Base-by-base conservation (phyloP, 2,888 invertebrate genomes). In the Mellilla xanthometata region DNA sequence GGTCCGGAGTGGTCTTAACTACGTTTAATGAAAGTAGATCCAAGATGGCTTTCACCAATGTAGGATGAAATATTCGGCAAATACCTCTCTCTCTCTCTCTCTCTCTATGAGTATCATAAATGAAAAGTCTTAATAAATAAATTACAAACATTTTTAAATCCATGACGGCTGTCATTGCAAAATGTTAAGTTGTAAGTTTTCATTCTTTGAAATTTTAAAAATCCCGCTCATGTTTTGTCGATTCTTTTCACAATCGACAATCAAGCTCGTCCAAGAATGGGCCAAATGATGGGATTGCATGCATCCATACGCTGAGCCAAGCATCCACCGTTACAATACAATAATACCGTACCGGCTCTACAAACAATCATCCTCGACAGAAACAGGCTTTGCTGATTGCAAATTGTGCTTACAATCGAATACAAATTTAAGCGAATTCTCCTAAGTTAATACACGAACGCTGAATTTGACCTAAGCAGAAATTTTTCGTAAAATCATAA, bases 381-480 rank as follows among this genome's bases (percentile, higher is more conserved):
- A 73, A 81, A 80, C 76, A 76, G 72, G 79, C 78, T 82, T 77
- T 73, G 67, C 79, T 83, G 82, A 84, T 84, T 83, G 82, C 82
- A 72, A 83, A 84, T 81, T 82, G 81, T 76, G 78, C 83, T 81
- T 77, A 81, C 81, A 67, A 74, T 69, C 65, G 75, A 76, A 80
- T 76, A 77, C 72, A 81, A 81, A 81, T 76, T 79, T 76, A 76
- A 76, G 75, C 75, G 78, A 77, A 67, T 81, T 81, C 72, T 69
- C 62, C 62, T 67, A 65, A 74, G 72, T 78, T 78, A 76, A 79
- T 80, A 77, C 66, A 57, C 60, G 61, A 68, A 69, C 68, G 65
- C 60, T 55, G 68, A 72, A 73, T 71, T 41, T 72, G 73, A 74
- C 71, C 72, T 73, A 71, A 62, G 69, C 68, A 68, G 70, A 69